Conservation (phyloP, 2,113 vertebrate species). For the Eolophus roseicapilla region DNA sequence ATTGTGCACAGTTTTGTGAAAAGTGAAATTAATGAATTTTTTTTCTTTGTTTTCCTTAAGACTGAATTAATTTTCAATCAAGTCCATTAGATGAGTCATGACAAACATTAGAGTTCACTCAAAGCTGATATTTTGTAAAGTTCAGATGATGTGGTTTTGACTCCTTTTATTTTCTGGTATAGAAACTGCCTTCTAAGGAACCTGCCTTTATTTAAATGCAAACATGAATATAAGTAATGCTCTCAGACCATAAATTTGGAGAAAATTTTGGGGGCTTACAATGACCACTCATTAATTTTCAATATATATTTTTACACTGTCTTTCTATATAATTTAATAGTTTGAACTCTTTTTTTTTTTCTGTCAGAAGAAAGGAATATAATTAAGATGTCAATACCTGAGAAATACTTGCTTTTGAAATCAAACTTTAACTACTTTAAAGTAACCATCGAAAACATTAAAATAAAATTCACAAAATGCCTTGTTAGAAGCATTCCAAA, state of each 20-base stretch:
- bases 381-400: background rate
- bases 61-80: background rate
- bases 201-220: background rate
- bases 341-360: background rate
- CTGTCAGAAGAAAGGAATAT: background rate
- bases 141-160: background rate
- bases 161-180: background rate
- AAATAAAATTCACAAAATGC: background rate
- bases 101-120: background rate
- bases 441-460: background rate
- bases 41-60: background rate
- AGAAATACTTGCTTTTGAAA: background rate
- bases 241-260: background rate
- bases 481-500: background rate
- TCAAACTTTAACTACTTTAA: background rate
- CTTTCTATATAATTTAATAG: background rate
- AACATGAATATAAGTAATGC: background rate
- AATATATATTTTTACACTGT: background rate
- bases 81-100: background rate
- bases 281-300: background rate
- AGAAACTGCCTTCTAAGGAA: background rate
- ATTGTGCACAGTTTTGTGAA: background rate
- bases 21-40: background rate
- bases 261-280: background rate
- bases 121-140: background rate